Base-by-base conservation (phyloP, 2,113 vertebrate species). In the Oriolus oriolus region DNA sequence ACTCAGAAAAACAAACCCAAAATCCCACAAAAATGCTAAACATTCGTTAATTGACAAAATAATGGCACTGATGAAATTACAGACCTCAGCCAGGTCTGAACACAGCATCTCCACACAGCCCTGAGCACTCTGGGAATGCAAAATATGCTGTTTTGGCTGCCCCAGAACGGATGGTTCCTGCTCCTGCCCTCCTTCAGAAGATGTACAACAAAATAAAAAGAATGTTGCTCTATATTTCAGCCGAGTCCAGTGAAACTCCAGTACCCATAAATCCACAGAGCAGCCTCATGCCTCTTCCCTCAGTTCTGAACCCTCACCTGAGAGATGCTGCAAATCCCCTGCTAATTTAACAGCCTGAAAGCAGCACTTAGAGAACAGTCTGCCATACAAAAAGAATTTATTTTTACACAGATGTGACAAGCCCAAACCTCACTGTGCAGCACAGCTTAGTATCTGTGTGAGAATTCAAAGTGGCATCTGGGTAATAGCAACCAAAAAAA, bases 401-500 rank as follows among this genome's bases (percentile, higher is more conserved):
- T 63, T 79, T 52, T 20, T 18, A 31, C n/a, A 7, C 2, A 16
- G 33, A 27, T 9, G 53, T 57, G 65, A 64, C 56, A 73, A 81
- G 61, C 33, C 12, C 87, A 45, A n/a, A 56, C 24, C 83, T 68
- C 57, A 8, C 19, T 7, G 52, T 18, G n/a, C 33, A 23, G 27
- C 64, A 42, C 77, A 42, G 77, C 81, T 94, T 87, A 92, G 11
- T 24, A 87, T 30, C n/a, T 35, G 66, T 15, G 45, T 68, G 84
- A 89, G 91, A 94, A 94, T 66, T 37, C 87, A 35, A 89, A 95
- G 85, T 79, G 88, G 84, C 94, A 96, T 45, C 76, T 88, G 77
- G 64, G 92, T 60, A 90, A 90, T 91, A 89, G 75, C 30, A 85
- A 96, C 76, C 54, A 47, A 79, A 70, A 71, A 57, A 79, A 56